Base-by-base conservation (phyloP, 2,888 invertebrate species). In the Himalopsyche kuldschensis region DNA sequence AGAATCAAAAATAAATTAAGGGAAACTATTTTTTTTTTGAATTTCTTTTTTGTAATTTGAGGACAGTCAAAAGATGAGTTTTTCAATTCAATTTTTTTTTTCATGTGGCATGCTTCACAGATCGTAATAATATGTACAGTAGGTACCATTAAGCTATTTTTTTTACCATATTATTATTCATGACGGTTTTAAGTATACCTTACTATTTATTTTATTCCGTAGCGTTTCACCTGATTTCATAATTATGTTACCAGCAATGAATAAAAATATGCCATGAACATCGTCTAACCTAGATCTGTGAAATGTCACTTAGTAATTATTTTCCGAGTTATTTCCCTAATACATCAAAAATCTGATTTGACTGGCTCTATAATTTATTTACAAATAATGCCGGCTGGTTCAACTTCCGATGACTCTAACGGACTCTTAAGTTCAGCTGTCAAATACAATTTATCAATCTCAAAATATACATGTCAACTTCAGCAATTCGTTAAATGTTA, bases 201-300 rank as follows among this genome's bases (percentile, higher is more conserved):
- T 8, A 15, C 15, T 15, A 41, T 3, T 15, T 15, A 6, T 41
- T 15, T 1, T 1, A 4, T 35, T 8, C 8, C 15, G 15, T 15
- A 11, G 11, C 15, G 15, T 41, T 41, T 41, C 15, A 10, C 20
- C 10, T 20, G 55, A 55, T 55, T 41, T 41, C 8, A 35, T 27
- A 8, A 11, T 69, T 69, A 69, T 11, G 69, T 69, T 69, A 27
- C 69, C 15, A 27, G 69, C 11, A 15, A 2, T 27, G 69, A 1
- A 69, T 27, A 15, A 69, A 69, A 30, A 69, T 69, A 69, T 15
- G 15, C 10, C 69, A 41, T 75, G 82, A 82, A 82, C 78, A 78
- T 47, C 69, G 47, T 82, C 78, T 83, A 84, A 84, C 84, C 84
- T 84, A 80, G 75, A 81, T 84, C 48, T 81, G 32, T 75, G 69